Evolutionary conservation across 2,888 invertebrate genomes (phyloP), one percentile per base, ranked within the genome.

Genomic region (Panzeria rudis): DNA sequence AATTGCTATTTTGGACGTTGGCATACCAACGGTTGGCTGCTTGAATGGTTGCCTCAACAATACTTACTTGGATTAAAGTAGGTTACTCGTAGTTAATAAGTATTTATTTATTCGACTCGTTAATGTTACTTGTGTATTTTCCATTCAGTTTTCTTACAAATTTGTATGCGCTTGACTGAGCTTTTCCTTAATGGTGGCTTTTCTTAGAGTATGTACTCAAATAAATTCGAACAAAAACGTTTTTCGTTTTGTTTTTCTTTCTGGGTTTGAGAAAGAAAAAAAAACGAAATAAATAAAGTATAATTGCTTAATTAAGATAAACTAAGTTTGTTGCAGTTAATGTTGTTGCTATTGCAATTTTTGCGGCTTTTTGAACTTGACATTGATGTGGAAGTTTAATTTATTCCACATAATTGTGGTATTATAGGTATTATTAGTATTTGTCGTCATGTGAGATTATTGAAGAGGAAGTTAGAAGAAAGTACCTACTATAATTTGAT

Each of bases 241-340:
- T 69, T 54, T 61, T 52, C 20, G 17, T 69, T 69, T 13, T 35
- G 15, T 59, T 20, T 47, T 47, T n/a, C n/a, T 68, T 56, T 13
- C 17, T 61, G 9, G 20, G 13, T 20, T 56, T 25, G 32, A 2
- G 17, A 1, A n/a, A 23, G 9, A 52, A 20, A 52, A 52, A 11
- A 52, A 25, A 25, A 56, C 54, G 29, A 29, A 52, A 23, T 4
- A 61, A 54, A 41, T 32, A 41, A 52, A 75, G 20, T 71, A 71
- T 71, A 84, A 84, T 84, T 80, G 80, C 54, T 76, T 76, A 76
- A 80, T 84, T 84, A 76, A 72, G 72, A 59, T 47, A 13, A 52
- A 80, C 35, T 56, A 41, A 23, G 59, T 61, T 52, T n/a, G 54
- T 62, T 75, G 52, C 7, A 61, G 17, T 69, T 29, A 17, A 54